Evolutionary conservation across 2,888 invertebrate genomes (phyloP).

Genomic region (Acheta domesticus): DNA sequence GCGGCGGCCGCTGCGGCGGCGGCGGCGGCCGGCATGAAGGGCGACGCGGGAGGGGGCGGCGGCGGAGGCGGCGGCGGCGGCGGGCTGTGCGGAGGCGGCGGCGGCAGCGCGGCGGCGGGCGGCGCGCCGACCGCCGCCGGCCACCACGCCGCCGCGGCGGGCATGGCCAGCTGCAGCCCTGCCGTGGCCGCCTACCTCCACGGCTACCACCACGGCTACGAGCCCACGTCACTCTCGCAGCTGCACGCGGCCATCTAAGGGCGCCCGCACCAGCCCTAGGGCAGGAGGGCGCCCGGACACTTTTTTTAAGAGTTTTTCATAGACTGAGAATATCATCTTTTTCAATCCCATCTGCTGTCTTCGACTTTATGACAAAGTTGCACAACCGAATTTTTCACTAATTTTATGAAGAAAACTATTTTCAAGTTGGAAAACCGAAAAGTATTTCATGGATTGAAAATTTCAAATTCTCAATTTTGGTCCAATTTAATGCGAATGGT

Average conservation of each 20-base stretch:
- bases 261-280: neutral
- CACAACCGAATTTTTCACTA: too few species aligned
- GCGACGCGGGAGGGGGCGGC: neutral
- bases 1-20: slow-evolving; percentile 29
- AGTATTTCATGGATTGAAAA: too few species aligned
- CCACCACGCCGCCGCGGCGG: neutral
- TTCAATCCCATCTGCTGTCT: neutral
- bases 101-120: neutral
- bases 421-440: too few species aligned
- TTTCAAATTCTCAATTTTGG: too few species aligned
- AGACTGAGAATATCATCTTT: neutral
- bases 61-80: neutral
- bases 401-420: too few species aligned
- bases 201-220: slow-evolving; percentile 1
- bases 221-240: neutral
- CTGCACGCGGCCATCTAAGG: neutral
- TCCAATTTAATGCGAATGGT: too few species aligned
- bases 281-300: neutral
- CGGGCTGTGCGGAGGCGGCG: neutral
- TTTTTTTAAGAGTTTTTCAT: neutral
- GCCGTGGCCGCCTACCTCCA: neutral
- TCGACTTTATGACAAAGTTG: too few species aligned
- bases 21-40: neutral
- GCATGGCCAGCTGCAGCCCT: neutral
- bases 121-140: neutral